These are phyloP conservation scores for Anoplius nigerrimus DNA, from an alignment of 2,888 invertebrate species.

Conservation along the genomic window DNA sequence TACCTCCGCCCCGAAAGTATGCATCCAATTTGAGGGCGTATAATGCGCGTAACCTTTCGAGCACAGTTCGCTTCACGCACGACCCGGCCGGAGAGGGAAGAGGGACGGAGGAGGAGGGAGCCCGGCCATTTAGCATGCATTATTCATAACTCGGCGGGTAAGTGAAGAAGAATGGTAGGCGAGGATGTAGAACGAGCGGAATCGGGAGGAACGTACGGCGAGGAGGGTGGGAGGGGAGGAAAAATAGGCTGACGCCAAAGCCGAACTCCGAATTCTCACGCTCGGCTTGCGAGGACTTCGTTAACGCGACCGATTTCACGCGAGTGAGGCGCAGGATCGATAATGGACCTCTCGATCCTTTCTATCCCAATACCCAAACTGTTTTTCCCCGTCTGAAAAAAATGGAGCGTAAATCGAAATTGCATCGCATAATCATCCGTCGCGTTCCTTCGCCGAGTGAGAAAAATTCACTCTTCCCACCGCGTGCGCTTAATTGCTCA, in stretches of 20 bases:
- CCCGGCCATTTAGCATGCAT: slow-evolving; percentile 48
- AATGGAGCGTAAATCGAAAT: too few relatives aligned
- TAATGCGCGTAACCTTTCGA: not conserved
- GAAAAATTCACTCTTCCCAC: too few relatives aligned
- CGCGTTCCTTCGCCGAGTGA: too few relatives aligned
- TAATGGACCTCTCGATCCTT: slow-evolving; percentile 30
- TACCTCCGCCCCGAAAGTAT: too few relatives aligned
- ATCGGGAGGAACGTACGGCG: slow-evolving; percentile 22
- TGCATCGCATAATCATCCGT: too few relatives aligned
- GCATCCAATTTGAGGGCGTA: too few relatives aligned
- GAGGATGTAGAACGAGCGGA: slow-evolving; percentile 38
- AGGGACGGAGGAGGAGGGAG: not conserved
- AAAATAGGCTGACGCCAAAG: slow-evolving; percentile 7
- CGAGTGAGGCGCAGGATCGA: slow-evolving; percentile 24
- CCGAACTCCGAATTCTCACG: slow-evolving; percentile 53
- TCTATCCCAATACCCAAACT: too few relatives aligned
- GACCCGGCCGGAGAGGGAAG: too few relatives aligned
- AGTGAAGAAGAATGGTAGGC: too few relatives aligned
- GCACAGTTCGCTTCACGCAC: slow-evolving; percentile 3
- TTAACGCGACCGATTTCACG: slow-evolving; percentile 55
- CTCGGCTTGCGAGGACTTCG: slow-evolving; percentile 59
- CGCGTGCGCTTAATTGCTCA: too few relatives aligned
- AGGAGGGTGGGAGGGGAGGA: slow-evolving; percentile 51
- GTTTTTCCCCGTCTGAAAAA: too few relatives aligned
- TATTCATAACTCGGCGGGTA: slow-evolving; percentile 61